These are phyloP conservation scores for Prionace glauca DNA, from an alignment of 2,797 vertebrate species.

Conservation along the genomic window DNA sequence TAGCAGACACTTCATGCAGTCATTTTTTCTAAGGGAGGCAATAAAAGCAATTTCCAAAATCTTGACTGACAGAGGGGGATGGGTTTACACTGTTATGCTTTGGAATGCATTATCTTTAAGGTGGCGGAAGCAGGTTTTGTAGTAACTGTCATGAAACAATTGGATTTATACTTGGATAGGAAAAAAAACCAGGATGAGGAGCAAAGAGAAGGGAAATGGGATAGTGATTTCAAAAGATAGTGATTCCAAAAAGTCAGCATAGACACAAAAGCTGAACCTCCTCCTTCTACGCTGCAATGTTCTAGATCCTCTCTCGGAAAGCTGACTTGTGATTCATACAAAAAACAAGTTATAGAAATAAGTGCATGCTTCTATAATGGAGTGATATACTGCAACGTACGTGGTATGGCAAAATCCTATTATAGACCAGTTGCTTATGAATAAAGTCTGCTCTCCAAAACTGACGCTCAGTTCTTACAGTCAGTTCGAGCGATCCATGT, in stretches of 20 bases:
- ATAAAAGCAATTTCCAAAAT: neutral
- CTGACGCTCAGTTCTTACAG: neutral
- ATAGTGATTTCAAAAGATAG: too few relatives aligned
- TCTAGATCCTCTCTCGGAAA: neutral
- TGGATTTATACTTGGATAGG: neutral
- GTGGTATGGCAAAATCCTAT: neutral
- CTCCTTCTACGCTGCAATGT: neutral
- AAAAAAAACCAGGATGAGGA: neutral
- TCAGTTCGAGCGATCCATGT: neutral
- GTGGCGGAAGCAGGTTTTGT: neutral
- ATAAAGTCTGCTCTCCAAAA: neutral
- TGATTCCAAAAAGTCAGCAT: neutral
- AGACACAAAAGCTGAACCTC: neutral
- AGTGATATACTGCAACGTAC: neutral
- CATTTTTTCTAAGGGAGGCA: neutral
- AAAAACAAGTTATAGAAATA: neutral
- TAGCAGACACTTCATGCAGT: neutral
- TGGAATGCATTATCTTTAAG: neutral
- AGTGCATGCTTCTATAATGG: neutral
- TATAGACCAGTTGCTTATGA: neutral
- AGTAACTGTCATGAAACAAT: neutral
- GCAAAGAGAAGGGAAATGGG: neutral
- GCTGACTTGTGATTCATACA: neutral
- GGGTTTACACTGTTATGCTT: neutral
- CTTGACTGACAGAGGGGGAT: neutral